These are phyloP conservation scores for Orientallactaga sibirica DNA, from an alignment of 2,797 vertebrate genomes.

Conservation along the genomic window DNA sequence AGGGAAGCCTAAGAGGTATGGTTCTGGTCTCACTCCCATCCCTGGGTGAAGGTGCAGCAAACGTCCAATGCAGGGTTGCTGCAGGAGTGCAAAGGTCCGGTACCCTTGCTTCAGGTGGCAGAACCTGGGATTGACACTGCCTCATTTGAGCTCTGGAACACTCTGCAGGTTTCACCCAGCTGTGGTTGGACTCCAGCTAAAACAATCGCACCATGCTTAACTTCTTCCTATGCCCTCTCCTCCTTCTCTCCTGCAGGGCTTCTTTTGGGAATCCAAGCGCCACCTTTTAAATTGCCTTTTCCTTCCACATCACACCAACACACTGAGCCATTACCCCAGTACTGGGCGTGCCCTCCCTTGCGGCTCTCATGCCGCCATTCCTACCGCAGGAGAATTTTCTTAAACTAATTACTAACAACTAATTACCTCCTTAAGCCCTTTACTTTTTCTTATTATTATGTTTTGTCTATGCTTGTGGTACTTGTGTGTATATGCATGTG, in stretches of 20 bases:
- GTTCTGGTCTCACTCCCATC: not conserved
- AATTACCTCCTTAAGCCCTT: not conserved
- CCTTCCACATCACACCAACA: not conserved
- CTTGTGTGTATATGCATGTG: no score
- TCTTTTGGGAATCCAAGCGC: not conserved
- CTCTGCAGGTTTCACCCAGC: not conserved
- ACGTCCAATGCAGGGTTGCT: not conserved
- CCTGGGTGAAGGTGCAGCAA: not conserved
- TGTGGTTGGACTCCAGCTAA: not conserved
- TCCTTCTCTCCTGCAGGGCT: not conserved
- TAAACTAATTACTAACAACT: not conserved
- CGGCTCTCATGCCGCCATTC: not conserved
- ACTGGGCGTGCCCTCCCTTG: not conserved
- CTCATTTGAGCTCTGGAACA: not conserved
- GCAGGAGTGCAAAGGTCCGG: not conserved
- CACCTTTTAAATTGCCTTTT: constrained; percentile 8
- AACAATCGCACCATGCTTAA: not conserved
- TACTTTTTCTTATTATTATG: no score
- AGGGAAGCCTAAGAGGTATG: not conserved
- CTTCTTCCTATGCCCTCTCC: not conserved
- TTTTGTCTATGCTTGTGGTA: no score
- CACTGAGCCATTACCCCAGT: not conserved
- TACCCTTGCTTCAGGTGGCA: not conserved
- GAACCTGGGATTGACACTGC: not conserved
- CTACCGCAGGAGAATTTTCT: not conserved